Percentiles rank a stretch among this genome's conserved stretches.
Conservation (phyloP, 1,140 invertebrate genomes). For the Lysiphlebus fabarum region DNA sequence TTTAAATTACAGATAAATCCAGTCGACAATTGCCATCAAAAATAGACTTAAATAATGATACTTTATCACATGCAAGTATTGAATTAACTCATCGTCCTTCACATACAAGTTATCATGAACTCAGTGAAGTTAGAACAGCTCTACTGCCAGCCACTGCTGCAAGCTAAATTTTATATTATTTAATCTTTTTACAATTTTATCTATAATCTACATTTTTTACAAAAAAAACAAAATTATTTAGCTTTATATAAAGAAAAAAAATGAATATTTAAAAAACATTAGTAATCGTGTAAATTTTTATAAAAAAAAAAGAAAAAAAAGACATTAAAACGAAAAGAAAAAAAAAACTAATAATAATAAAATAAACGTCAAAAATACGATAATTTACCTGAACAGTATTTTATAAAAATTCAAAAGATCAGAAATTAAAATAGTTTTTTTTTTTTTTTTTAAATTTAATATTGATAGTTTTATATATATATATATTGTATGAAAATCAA, state of each 20-base stretch:
- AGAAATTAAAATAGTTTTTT: not conserved
- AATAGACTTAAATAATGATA: constrained; percentile 35
- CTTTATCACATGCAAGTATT: constrained; percentile 34
- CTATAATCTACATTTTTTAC: not conserved
- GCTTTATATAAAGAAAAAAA: not conserved
- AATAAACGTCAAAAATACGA: too few species aligned
- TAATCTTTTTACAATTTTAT: not conserved
- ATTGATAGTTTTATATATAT: not conserved
- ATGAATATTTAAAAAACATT: too few species aligned
- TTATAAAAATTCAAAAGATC: constrained; percentile 1
- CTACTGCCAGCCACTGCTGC: constrained; percentile 42
- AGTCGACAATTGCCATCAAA: constrained; percentile 31
- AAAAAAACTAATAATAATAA: too few species aligned
- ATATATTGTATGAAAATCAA: not conserved
- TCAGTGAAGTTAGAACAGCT: constrained; percentile 48
- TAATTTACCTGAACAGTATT: constrained; percentile 20
- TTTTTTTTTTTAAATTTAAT: constrained; percentile 10
- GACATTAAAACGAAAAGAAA: constrained; percentile 4
- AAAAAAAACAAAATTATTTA: not conserved
- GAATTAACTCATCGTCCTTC: constrained; percentile 43
- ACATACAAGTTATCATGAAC: constrained; percentile 43
- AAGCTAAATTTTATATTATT: constrained; percentile 35
- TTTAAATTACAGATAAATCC: constrained; percentile 40
- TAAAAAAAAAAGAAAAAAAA: constrained; percentile 6
- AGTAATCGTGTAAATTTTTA: not conserved